phyloP scores from a whole-genome alignment of 37 sponge, comb jelly and placozoan genomes.

The Cliona cf. orientalis region DNA sequence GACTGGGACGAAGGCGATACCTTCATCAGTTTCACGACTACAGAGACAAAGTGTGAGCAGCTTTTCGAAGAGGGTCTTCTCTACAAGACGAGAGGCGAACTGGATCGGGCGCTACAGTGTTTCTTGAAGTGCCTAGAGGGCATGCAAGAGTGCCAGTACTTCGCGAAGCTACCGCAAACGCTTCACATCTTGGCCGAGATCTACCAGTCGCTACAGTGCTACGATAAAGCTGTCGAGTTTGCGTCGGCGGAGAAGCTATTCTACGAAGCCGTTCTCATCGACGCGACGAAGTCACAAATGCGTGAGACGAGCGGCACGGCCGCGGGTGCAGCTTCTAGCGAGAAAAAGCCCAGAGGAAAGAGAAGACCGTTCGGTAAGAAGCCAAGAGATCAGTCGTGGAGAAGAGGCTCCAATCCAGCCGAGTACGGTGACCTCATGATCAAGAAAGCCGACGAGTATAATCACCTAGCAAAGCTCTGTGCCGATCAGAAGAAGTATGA shows the following conservation, averaged over 20 bases:
- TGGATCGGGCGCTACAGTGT: slow-evolving; percentile 15
- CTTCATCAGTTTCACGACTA: slow-evolving; percentile 45
- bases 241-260: slow-evolving; percentile 57
- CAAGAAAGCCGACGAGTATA: slow-evolving; percentile 53
- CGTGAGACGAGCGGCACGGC: too few relatives aligned
- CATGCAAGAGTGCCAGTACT: slow-evolving; percentile 57
- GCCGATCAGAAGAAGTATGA: slow-evolving; percentile 13
- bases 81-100: slow-evolving; percentile 8
- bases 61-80: slow-evolving; percentile 32
- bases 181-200: slow-evolving; percentile 32
- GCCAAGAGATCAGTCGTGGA: neutral
- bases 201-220: neutral
- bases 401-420: slow-evolving; percentile 2
- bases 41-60: slow-evolving; percentile 41
- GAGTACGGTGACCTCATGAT: slow-evolving; percentile 27
- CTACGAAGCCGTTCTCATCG: slow-evolving; percentile 30
- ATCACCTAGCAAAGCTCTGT: slow-evolving; percentile 15
- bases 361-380: slow-evolving; percentile 15
- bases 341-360: neutral
- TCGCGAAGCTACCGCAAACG: slow-evolving; percentile 49
- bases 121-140: slow-evolving; percentile 42
- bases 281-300: neutral
- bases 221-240: slow-evolving; percentile 48
- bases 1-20: slow-evolving; percentile 44
- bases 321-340: neutral